phyloP scores from a whole-genome alignment of 2,113 vertebrate genomes.

The Chiloscyllium plagiosum region DNA sequence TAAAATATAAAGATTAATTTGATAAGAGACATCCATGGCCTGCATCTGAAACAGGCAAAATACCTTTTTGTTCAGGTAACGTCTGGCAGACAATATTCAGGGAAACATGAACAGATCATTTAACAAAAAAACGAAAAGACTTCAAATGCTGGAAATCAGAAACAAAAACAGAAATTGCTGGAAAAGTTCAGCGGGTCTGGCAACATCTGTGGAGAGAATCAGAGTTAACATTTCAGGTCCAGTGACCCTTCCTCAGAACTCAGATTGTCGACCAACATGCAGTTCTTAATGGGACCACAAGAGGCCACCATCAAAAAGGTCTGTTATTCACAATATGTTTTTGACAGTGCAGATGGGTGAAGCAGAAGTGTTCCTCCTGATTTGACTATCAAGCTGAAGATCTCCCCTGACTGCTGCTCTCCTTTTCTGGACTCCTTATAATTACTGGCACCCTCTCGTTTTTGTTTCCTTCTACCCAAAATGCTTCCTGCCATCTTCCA shows the following conservation, averaged over 20 bases:
- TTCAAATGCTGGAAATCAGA: too few relatives aligned
- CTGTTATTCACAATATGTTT: not conserved
- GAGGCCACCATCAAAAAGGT: not conserved
- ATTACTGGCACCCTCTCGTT: not conserved
- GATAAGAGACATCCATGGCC: not conserved
- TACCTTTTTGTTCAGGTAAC: not conserved
- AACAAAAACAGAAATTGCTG: too few relatives aligned
- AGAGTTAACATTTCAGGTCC: too few relatives aligned
- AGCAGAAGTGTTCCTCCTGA: not conserved
- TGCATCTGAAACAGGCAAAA: not conserved
- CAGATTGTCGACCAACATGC: not conserved
- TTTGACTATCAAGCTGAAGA: not conserved
- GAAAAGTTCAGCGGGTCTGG: too few relatives aligned
- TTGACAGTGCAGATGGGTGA: not conserved
- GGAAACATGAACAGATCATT: not conserved
- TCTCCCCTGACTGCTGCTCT: not conserved
- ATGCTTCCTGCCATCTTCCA: not conserved
- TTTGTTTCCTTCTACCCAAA: not conserved
- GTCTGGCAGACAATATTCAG: not conserved
- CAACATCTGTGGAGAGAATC: too few relatives aligned
- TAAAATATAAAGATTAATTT: not conserved
- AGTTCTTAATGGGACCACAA: not conserved
- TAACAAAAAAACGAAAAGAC: too few relatives aligned
- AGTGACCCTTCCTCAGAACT: too few relatives aligned
- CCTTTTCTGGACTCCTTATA: not conserved